Evolutionary conservation across 2,113 vertebrate species (phyloP).

Genomic region (Gavialis gangeticus): DNA sequence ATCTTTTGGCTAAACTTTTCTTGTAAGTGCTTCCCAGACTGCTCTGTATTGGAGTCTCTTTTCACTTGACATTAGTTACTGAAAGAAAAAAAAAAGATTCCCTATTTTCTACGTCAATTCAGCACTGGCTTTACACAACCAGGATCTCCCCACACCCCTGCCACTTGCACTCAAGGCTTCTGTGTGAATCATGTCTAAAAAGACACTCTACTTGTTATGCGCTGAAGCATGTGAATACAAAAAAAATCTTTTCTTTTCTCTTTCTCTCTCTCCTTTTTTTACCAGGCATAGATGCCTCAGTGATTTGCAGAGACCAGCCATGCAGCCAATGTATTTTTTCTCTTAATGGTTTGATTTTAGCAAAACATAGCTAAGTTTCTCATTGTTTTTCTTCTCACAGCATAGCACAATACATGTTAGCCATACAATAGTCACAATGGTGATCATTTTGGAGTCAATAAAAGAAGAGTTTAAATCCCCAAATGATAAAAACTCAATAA

Average conservation of each 20-base stretch:
- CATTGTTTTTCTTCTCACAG: constrained; percentile 46
- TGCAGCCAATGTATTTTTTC: constrained; percentile 38
- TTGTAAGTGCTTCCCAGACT: neutral
- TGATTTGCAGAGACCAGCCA: constrained; percentile 53
- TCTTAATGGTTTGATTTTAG: constrained; percentile 56
- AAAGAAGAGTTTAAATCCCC: constrained; percentile 2
- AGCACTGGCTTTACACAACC: constrained; percentile 22
- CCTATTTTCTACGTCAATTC: neutral
- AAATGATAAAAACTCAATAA: neutral
- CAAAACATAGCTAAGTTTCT: constrained; percentile 46
- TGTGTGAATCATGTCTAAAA: constrained; percentile 60
- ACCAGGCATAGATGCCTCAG: constrained; percentile 28
- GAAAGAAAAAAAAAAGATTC: neutral
- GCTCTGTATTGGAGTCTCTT: neutral
- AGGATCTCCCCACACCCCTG: constrained; percentile 23
- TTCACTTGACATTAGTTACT: constrained; percentile 1
- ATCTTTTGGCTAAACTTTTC: neutral
- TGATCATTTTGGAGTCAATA: constrained; percentile 21
- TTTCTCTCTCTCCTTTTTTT: neutral
- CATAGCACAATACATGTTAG: constrained; percentile 40
- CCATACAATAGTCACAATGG: constrained; percentile 28
- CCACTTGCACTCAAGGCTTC: constrained; percentile 56
- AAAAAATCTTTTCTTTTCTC: constrained; percentile 11
- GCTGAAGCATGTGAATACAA: constrained; percentile 26
- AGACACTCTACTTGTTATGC: constrained; percentile 44